phyloP scores from a whole-genome alignment of 2,113 vertebrate genomes.

The Barnardius zonarius region DNA sequence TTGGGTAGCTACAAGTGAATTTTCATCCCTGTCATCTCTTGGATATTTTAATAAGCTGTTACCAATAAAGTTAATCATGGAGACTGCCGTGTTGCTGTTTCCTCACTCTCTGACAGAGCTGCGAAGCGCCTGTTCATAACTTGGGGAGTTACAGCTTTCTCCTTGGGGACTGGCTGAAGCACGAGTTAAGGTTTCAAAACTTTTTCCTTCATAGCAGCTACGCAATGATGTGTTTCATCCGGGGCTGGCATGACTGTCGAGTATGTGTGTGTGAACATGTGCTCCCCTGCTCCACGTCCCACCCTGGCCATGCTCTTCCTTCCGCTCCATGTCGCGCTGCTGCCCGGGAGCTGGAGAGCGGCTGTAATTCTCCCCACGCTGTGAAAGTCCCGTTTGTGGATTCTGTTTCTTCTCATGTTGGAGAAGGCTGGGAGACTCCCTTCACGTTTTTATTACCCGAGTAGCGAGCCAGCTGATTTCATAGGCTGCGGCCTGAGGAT shows the following conservation, averaged over 20 bases:
- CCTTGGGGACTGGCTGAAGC: neutral
- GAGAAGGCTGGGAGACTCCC: neutral
- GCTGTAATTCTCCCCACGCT: neutral
- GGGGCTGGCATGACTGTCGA: rapidly evolving
- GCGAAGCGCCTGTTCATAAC: neutral
- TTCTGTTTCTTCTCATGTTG: neutral
- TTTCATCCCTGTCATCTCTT: conserved; percentile 45
- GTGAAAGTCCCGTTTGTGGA: neutral
- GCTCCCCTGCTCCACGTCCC: neutral
- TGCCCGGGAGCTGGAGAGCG: neutral
- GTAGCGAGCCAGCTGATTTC: neutral
- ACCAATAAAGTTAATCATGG: neutral
- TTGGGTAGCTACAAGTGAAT: conserved; percentile 19
- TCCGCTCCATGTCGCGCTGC: neutral
- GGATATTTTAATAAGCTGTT: conserved; percentile 38
- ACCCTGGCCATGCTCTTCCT: neutral
- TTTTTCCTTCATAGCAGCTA: neutral
- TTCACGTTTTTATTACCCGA: neutral
- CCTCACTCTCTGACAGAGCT: neutral
- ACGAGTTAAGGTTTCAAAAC: neutral
- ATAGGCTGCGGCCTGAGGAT: neutral
- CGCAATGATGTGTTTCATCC: neutral
- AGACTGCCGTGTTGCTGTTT: neutral
- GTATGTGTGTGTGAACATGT: neutral
- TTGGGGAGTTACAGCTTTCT: neutral